Evolutionary conservation across 2,113 vertebrate genomes (phyloP).

Genomic region (Raja brachyura): DNA sequence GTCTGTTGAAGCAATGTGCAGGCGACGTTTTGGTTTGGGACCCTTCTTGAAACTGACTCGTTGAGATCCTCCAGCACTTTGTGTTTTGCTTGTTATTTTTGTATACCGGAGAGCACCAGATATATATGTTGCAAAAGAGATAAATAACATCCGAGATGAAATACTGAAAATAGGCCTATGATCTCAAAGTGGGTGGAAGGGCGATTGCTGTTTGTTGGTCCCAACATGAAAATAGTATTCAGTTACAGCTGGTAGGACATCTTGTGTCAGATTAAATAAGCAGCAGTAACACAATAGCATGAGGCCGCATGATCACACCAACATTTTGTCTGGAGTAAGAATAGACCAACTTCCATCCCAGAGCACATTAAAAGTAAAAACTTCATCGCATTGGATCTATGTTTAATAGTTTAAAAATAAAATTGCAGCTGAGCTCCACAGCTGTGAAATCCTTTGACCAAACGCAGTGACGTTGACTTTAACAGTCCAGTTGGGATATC

Average conservation of each 20-base stretch:
- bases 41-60: no score
- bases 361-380: background rate
- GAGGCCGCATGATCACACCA: background rate
- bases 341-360: background rate
- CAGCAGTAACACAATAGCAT: background rate
- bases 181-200: background rate
- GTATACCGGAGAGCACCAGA: no score
- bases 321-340: background rate
- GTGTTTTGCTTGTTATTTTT: background rate
- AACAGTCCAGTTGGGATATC: background rate
- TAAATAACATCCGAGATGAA: background rate
- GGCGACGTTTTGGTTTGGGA: no score
- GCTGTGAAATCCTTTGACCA: background rate
- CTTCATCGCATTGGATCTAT: background rate
- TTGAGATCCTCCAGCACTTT: no score
- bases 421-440: background rate
- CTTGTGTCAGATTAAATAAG: background rate
- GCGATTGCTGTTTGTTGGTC: background rate
- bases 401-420: conserved; percentile 20
- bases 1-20: no score
- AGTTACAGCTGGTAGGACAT: background rate
- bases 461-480: background rate
- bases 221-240: background rate
- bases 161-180: background rate
- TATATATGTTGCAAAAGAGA: background rate